Base-by-base conservation (phyloP, 2,888 invertebrate species). In the Cremastinae sp. region DNA sequence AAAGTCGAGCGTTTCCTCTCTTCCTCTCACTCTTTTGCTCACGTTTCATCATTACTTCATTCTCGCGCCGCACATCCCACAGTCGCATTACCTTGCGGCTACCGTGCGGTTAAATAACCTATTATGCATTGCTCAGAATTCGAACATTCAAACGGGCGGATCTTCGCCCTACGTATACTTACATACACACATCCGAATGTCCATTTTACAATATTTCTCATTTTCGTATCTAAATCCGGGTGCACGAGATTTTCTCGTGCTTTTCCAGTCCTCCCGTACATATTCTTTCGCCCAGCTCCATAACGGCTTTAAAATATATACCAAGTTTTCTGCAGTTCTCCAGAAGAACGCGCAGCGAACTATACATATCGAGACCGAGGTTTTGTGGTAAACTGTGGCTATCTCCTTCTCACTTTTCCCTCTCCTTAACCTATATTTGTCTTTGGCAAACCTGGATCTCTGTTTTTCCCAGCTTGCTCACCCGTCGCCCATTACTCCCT, bases 21-120 rank as follows among this genome's bases (percentile, higher is more conserved):
- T n/a, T n/a, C n/a, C 51, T 51, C 47, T 58, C 59, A 22, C 36
- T 36, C 69, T 43, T 74, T 53, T 36, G 20, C 62, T 62, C 53
- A n/a, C n/a, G 22, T 47, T 61, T 16, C 51, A 53, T 65, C 59
- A 53, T 65, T 61, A 34, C 51, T 61, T 65, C 49, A 22, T 58
- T 41, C 56, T 58, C 43, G 36, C 47, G 45, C 59, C 56, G 59
- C 56, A 74, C 79, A 72, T 78, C 77, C 77, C 68, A 74, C n/a
- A n/a, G 74, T 75, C 65, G 77, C 79, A 81, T 81, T 80, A 82
- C 78, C 79, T 79, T 74, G 79, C 72, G 81, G 76, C 78, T 79
- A 74, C 74, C 81, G 78, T 80, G 78, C n/a, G n/a, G 82, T 83
- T 84, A 86, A 86, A 84, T 85, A 86, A 85, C 84, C 85, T 82